These are phyloP conservation scores for Rhinatrema bivittatum DNA, from an alignment of 2,797 vertebrate species.

Conservation along the genomic window DNA sequence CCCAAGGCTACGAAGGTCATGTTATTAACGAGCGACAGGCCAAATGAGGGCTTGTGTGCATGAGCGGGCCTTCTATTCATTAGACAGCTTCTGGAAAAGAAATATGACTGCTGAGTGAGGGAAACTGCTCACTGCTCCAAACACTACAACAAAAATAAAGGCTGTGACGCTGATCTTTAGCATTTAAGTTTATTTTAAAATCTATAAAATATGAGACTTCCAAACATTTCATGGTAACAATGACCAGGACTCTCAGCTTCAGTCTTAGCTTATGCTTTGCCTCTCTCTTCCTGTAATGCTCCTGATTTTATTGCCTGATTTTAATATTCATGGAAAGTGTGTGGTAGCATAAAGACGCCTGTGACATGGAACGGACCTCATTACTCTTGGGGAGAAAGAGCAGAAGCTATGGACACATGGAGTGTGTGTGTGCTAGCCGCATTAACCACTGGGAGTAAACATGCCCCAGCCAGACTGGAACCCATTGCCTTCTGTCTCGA, in stretches of 20 bases:
- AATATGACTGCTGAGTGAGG: slow-evolving; percentile 51
- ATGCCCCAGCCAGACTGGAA: no score
- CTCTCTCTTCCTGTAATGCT: no score
- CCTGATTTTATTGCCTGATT: slow-evolving; percentile 19
- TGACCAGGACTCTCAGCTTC: slow-evolving; percentile 7
- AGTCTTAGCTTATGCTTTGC: no score
- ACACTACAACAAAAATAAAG: slow-evolving; percentile 39
- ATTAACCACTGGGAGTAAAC: no score
- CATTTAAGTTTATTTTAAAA: slow-evolving; percentile 8
- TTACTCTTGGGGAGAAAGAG: no score
- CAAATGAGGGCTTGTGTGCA: slow-evolving; percentile 86
- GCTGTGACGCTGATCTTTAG: slow-evolving; percentile 11
- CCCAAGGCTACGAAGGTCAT: slow-evolving; percentile 94
- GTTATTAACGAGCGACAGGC: slow-evolving; percentile 98
- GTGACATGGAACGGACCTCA: background rate
- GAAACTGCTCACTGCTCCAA: no score
- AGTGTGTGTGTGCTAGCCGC: no score
- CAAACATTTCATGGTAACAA: slow-evolving; percentile 24
- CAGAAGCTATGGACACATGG: no score
- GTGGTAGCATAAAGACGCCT: no score
- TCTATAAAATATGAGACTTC: slow-evolving; percentile 1
- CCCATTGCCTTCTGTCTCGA: no score
- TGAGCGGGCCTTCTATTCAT: slow-evolving; percentile 88
- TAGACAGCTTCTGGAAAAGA: slow-evolving; percentile 82
- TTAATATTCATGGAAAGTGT: no score